Evolutionary conservation across 1,140 invertebrate genomes (phyloP), one percentile per base, ranked within the genome.

Genomic region (Drosophila fuyamai): DNA sequence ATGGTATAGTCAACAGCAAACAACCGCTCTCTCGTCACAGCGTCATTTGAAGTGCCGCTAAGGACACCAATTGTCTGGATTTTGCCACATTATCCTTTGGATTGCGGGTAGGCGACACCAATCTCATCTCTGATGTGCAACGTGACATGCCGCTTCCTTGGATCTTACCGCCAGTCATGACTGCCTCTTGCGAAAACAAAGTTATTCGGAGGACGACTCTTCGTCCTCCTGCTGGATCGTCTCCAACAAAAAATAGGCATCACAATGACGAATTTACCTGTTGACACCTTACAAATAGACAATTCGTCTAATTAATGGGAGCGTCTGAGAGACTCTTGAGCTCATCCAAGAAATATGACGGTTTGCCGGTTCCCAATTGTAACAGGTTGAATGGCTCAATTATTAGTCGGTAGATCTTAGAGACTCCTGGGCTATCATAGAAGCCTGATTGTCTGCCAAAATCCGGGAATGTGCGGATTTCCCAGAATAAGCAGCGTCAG

Each of bases 61-160:
- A 83, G 84, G 76, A 86, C 70, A 79, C 53, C 84, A 67, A 84
- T 89, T 90, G 85, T 89, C 63, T 74, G 81, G 85, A 89, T 90
- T 90, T 89, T 81, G 85, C 85, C 81, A 89, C 85, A 90, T 90
- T 89, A 89, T 90, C 85, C 85, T 90, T 89, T 85, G 66, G 48
- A 78, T 81, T 85, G 82, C 56, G 82, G 67, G 76, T 44, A 60
- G 47, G 23, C 53, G 71, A 51, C 63, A 35, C 38, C 58, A 40
- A 68, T 61, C 76, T 76, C 58, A 3, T 71, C 38, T 89, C 44
- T 51, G 84, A 89, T 83, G 79, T 89, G 80, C 84, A 85, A 89
- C 81, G 78, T 89, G 85, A 89, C 78, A 81, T 68, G 65, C 65
- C 47, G 72, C 63, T 48, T 36, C 9, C 46, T 89, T 40, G 68